Percentiles rank a stretch among this genome's conserved stretches.
Evolutionary conservation across 1,140 invertebrate genomes (phyloP).

Genomic region (Zaprionus nigranus): DNA sequence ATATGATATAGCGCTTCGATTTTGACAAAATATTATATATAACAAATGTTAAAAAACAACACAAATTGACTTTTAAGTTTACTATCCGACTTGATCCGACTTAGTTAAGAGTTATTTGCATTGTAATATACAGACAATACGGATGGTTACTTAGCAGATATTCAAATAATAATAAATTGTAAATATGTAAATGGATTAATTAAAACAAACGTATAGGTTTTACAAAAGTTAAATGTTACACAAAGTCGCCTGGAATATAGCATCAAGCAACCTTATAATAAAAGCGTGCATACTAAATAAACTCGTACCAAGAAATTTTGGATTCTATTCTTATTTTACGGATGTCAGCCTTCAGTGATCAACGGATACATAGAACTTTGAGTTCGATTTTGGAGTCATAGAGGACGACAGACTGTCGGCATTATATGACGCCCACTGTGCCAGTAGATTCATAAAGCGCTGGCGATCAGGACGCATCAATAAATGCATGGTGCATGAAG

Average conservation of each 20-base stretch:
- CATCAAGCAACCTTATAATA: neutral
- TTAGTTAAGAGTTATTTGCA: too few species aligned
- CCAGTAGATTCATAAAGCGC: slow-evolving; percentile 70
- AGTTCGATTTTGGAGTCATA: slow-evolving; percentile 70
- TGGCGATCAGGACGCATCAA: slow-evolving; percentile 28
- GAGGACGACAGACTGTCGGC: slow-evolving; percentile 53
- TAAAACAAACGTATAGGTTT: neutral
- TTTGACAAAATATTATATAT: too few species aligned
- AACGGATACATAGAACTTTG: slow-evolving; percentile 77
- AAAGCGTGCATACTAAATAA: slow-evolving; percentile 30
- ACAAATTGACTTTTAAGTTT: too few species aligned
- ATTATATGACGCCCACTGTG: slow-evolving; percentile 63
- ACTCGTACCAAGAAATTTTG: slow-evolving; percentile 20
- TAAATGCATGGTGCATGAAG: slow-evolving; percentile 1
- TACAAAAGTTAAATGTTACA: too few species aligned
- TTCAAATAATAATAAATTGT: neutral
- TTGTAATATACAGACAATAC: too few species aligned
- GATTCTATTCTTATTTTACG: neutral
- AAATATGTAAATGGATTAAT: neutral
- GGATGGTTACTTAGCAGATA: neutral
- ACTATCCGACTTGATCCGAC: too few species aligned
- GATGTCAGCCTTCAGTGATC: slow-evolving; percentile 51
- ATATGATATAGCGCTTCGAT: too few species aligned
- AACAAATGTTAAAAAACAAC: too few species aligned
- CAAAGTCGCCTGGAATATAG: neutral